These are phyloP conservation scores for Octodonta nipae DNA, from an alignment of 2,888 invertebrate genomes.

Conservation along the genomic window DNA sequence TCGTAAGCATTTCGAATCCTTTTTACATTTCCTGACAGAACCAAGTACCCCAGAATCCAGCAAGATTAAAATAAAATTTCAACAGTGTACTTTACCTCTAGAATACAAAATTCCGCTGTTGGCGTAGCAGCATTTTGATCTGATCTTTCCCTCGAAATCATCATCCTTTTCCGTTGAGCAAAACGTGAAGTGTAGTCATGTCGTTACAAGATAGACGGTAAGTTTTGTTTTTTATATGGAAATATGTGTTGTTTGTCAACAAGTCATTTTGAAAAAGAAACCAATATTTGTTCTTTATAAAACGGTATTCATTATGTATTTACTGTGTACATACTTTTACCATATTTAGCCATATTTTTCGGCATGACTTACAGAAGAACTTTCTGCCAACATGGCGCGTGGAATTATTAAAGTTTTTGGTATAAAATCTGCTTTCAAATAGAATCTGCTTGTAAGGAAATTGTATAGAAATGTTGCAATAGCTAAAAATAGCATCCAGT, in stretches of 20 bases:
- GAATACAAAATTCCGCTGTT: slow-evolving; percentile 5
- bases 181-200: slow-evolving; percentile 66
- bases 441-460: slow-evolving; percentile 2
- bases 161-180: slow-evolving; percentile 55
- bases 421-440: slow-evolving; percentile 1
- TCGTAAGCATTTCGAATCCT: too few species aligned
- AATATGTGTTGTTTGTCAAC: slow-evolving; percentile 11
- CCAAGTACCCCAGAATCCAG: too few species aligned
- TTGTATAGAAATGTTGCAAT: slow-evolving; percentile 4
- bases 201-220: slow-evolving; percentile 71
- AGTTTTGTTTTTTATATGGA: slow-evolving; percentile 33
- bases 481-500: too few species aligned
- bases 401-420: slow-evolving; percentile 8
- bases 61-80: too few species aligned
- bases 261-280: slow-evolving; percentile 11
- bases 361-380: slow-evolving; percentile 37
- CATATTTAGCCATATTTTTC: too few species aligned
- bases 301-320: slow-evolving; percentile 6
- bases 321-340: slow-evolving; percentile 17
- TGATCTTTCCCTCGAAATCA: slow-evolving; percentile 21
- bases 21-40: too few species aligned
- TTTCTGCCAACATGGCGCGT: slow-evolving; percentile 47
- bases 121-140: slow-evolving; percentile 37
- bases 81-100: too few species aligned
- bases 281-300: slow-evolving; percentile 6